Base-by-base conservation (phyloP, 2,888 invertebrate species). In the Nycteola revayana region DNA sequence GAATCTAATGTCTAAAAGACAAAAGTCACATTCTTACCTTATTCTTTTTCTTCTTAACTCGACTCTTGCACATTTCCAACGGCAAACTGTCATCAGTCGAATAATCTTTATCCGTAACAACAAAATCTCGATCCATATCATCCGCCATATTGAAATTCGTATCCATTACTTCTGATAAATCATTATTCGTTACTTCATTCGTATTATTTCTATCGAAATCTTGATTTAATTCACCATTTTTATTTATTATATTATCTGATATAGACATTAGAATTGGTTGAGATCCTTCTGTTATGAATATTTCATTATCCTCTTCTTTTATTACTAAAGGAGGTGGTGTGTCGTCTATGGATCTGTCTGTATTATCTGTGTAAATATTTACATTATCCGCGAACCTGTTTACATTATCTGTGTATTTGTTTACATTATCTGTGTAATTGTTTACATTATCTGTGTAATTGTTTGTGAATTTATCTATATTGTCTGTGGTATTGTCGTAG, bases 11-110 rank as follows among this genome's bases (percentile, higher is more conserved):
- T n/a, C n/a, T n/a, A n/a, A n/a, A n/a, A n/a, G n/a, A n/a, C n/a
- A n/a, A n/a, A n/a, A n/a, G n/a, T n/a, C n/a, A n/a, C n/a, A n/a
- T 47, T 41, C 0, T 29, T 25, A 0, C n/a, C 32, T 10, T 31
- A 45, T 0, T 17, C 24, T 3, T 48, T 48, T 7, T 7, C 30
- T 37, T 42, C 49, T 41, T 38, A 40, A 24, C 28, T 42, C 66
- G 75, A 5, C 44, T 51, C 8, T 59, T 64, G 3, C 61, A 57
- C 7, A 47, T 52, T 11, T 75, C 66, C 21, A 75, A 29, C 0
- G 80, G 79, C 3, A 76, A 6, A 32, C 69, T 78, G 4, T 81
- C 82, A 1, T 79, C 79, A 0, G 76, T 57, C 0, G 80, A 75
- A 30, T 67, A 79, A 1, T 62, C 62, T 25, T 31, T 36, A 3